A percentile compares a stretch with the other conserved stretches of the same genome.
phyloP scores from a whole-genome alignment of 2,797 vertebrate species.

The Sebastolobus alascanus region DNA sequence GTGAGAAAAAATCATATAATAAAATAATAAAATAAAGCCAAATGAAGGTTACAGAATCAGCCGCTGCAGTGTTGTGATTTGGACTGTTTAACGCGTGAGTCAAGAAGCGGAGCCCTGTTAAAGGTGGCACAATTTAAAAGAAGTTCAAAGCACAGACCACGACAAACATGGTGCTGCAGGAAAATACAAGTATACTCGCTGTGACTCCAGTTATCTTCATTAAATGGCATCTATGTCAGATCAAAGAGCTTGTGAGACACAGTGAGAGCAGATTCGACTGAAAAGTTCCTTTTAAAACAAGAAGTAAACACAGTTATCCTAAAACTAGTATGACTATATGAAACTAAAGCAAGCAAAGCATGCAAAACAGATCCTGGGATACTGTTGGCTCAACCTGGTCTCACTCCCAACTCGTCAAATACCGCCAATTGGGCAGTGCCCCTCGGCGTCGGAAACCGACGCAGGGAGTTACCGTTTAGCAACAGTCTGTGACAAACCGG shows the following conservation, averaged over 20 bases:
- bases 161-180: slow-evolving; percentile 71
- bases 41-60: not conserved
- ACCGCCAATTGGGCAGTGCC: too few species aligned
- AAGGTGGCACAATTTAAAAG: not conserved
- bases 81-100: not conserved
- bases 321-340: slow-evolving; percentile 41
- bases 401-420: too few species aligned
- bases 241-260: slow-evolving; percentile 70
- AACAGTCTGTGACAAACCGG: too few species aligned
- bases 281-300: slow-evolving; percentile 67
- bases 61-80: not conserved
- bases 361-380: slow-evolving; percentile 59
- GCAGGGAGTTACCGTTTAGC: too few species aligned
- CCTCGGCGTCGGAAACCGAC: too few species aligned
- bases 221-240: slow-evolving; percentile 75
- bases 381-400: not conserved
- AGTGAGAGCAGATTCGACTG: slow-evolving; percentile 49
- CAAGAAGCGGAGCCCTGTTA: not conserved
- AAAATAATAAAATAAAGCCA: not conserved
- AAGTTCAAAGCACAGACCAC: slow-evolving; percentile 5
- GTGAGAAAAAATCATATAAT: not conserved
- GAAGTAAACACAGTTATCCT: slow-evolving; percentile 64
- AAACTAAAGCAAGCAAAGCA: slow-evolving; percentile 60
- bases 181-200: slow-evolving; percentile 70
- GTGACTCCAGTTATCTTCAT: slow-evolving; percentile 73